Base-by-base conservation (phyloP, 2,888 invertebrate species). In the Agelastica alni region DNA sequence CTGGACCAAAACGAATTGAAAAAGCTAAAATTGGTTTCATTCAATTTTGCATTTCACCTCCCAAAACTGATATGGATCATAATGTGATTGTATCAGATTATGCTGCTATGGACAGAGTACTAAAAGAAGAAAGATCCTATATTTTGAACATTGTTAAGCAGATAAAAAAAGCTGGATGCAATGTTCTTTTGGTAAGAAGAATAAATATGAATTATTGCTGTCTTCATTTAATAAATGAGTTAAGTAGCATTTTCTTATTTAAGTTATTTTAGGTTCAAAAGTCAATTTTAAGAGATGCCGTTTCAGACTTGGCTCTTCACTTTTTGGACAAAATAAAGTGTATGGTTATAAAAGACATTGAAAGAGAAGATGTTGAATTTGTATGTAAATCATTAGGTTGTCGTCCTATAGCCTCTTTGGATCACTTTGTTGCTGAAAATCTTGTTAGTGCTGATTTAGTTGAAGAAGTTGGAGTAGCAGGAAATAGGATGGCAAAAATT, bases 51-150 rank as follows among this genome's bases (percentile, higher is more conserved):
- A 93, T 99, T 76, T 99, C 99, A 9, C 94, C 99, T 46, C 99
- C 99, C 4, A 99, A 99, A 80, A 99, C 99, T 51, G 98, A 99
- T 88, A 96, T 96, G 94, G 95, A 96, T 71, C 94, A 95, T 79
- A 95, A 89, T 74, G 89, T 93, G 2, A 85, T 99, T 67, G 95
- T 99, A 14, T 94, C 96, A 0, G 99, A 99, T 77, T 99, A 99
- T 77, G 88, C 97, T n/a, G 97, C 97, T 44, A 99, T 99, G 99
- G 99, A 99, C 77, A 86, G 99, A 53, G 95, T 99, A 0, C 78
- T 99, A 55, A 92, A 96, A 73, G 99, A 99, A 77, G 99, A 99
- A 77, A 87, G 99, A 46, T 86, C 93, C 47, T 99, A 99, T 77
- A 96, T 99, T 68, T 81, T 99, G 52, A 97, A 99, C 72, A 96